phyloP scores from a whole-genome alignment of 1,140 invertebrate species.

The Pinna nobilis region DNA sequence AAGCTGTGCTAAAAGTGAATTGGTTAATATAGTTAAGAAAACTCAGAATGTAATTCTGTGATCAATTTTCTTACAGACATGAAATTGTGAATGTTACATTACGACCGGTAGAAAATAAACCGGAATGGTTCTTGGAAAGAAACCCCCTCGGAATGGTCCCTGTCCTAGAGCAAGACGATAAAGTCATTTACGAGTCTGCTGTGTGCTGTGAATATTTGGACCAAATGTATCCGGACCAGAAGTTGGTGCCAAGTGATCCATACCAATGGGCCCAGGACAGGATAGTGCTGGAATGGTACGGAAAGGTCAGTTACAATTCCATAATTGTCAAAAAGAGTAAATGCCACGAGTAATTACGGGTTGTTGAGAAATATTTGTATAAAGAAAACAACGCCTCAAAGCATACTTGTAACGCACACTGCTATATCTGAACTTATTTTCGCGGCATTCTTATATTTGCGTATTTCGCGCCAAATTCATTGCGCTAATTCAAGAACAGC shows the following conservation, averaged over 20 bases:
- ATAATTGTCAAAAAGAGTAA: no score
- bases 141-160: conserved; percentile 88
- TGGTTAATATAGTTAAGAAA: not conserved
- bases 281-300: conserved; percentile 81
- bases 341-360: no score
- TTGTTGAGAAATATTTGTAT: no score
- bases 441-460: no score
- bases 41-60: not conserved
- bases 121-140: conserved; percentile 86
- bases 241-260: conserved; percentile 83
- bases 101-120: conserved; percentile 80
- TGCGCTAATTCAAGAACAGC: no score
- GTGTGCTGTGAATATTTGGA: conserved; percentile 90
- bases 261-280: conserved; percentile 86
- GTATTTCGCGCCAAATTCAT: no score
- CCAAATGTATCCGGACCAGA: conserved; percentile 83
- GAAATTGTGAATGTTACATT: conserved; percentile 80
- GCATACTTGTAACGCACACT: no score
- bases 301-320: conserved; percentile 58
- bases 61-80: conserved; percentile 40
- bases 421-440: no score
- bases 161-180: conserved; percentile 81
- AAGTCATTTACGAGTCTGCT: conserved; percentile 85
- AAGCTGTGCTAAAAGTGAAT: no score
- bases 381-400: no score